Evolutionary conservation across 1,140 invertebrate genomes (phyloP), one percentile per base, ranked within the genome.

Genomic region (Drosophila malerkotliana): DNA sequence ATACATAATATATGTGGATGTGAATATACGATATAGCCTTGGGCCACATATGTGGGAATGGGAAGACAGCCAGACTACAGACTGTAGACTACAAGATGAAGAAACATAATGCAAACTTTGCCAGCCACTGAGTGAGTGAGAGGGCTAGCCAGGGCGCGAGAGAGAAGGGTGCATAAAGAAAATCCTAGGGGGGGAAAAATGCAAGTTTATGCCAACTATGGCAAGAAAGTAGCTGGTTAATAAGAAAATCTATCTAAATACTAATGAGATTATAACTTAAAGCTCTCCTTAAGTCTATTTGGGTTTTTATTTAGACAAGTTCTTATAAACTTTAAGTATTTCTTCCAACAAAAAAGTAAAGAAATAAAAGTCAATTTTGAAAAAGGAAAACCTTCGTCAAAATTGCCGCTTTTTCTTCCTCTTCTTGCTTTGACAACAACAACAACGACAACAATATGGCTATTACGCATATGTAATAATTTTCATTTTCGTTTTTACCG

Each of bases 61-160:
- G 66, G 66, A 18, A 24, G 41, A 44, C 41, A 15, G 41, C 41
- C 41, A 44, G 34, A 37, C 34, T 37, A 37, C 34, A n/a, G 39
- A 44, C 39, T 44, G 18, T 62, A 39, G 63, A 67, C 26, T 28
- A 28, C 51, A 10, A 48, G 44, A 56, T 66, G 60, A 53, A 44
- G 34, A 37, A 68, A 21, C 74, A 82, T 82, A 78, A 83, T 82
- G 74, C 79, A 78, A 78, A 60, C 62, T 78, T 82, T 58, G 74
- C 21, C 63, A 66, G 71, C 55, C 56, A 47, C 72, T 45, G 48
- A 45, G 26, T 39, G 53, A 54, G 7, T 30, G 14, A 28, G 51
- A 55, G 0, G 9, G 10, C 8, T 9, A 39, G n/a, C 18, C 5
- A 34, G 54, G 26, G 28, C 15, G 32, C 10, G 10, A 34, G 9